Evolutionary conservation across 2,797 vertebrate species (phyloP).

Genomic region (Picus viridis): DNA sequence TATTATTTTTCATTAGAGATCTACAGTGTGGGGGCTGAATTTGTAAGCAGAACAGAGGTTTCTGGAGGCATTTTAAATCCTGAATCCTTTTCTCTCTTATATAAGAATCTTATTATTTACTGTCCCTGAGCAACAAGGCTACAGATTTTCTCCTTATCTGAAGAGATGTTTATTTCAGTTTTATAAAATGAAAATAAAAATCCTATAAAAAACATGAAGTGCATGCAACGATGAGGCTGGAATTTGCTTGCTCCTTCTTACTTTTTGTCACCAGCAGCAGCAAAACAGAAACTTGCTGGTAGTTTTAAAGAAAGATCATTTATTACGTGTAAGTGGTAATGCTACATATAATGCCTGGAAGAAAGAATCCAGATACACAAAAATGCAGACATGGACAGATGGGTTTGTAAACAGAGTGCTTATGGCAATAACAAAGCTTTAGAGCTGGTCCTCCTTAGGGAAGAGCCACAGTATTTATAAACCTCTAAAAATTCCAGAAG

Average conservation of each 20-base stretch:
- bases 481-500: not conserved
- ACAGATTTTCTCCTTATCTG: not conserved
- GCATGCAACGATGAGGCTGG: not conserved
- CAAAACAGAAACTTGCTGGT: not conserved
- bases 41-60: conserved; percentile 10
- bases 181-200: not conserved
- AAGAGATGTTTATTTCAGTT: not conserved
- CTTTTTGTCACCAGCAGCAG: not conserved
- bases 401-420: not conserved
- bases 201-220: not conserved
- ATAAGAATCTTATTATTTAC: conserved; percentile 19
- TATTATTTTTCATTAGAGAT: conserved; percentile 41
- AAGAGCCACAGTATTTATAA: not conserved
- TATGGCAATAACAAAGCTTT: not conserved
- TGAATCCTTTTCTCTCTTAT: not conserved
- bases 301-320: not conserved
- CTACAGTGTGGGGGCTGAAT: not conserved
- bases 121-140: not conserved
- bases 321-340: not conserved
- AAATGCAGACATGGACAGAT: not conserved
- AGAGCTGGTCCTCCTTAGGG: not conserved
- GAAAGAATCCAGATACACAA: not conserved
- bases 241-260: not conserved
- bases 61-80: conserved; percentile 37
- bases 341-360: not conserved